Percentiles rank a stretch among this genome's conserved stretches.
phyloP scores from a whole-genome alignment of 1,140 invertebrate genomes.

The Drosophila takahashii region DNA sequence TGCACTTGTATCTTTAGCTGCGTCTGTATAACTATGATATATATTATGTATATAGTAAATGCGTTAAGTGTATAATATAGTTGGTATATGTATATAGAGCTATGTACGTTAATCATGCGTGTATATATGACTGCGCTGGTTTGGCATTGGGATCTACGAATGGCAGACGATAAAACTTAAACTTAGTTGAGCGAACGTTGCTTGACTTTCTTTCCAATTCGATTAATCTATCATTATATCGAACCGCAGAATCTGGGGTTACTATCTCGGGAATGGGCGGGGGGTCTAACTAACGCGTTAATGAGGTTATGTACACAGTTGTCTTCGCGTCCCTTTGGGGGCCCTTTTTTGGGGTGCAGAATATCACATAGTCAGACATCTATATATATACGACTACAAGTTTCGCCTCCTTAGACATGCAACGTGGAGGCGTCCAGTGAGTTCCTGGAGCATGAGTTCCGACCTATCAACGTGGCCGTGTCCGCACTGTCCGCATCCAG shows the following conservation, averaged over 20 bases:
- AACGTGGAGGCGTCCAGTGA: conserved; percentile 67
- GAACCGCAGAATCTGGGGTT: neutral
- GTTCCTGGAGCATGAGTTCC: conserved; percentile 27
- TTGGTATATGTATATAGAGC: conserved; percentile 48
- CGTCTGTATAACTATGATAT: conserved; percentile 55
- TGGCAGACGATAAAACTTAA: conserved; percentile 72
- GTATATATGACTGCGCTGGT: conserved; percentile 39
- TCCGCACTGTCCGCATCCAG: conserved; percentile 31
- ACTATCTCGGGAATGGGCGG: conserved; percentile 1
- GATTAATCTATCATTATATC: conserved; percentile 6
- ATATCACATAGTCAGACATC: conserved; percentile 80
- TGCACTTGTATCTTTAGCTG: conserved; percentile 27
- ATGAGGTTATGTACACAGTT: conserved; percentile 29
- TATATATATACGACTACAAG: conserved; percentile 68
- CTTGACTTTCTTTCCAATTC: conserved; percentile 9
- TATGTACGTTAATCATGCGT: conserved; percentile 38
- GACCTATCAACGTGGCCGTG: conserved; percentile 58
- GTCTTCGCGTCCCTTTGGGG: conserved; percentile 11
- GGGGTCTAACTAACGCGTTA: conserved; percentile 28
- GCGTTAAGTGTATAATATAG: conserved; percentile 51
- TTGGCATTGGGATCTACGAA: conserved; percentile 57
- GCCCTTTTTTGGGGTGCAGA: conserved; percentile 68
- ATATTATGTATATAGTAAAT: conserved; percentile 41
- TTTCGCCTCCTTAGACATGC: conserved; percentile 60
- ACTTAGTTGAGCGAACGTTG: conserved; percentile 64